Evolutionary conservation across 2,888 invertebrate species (phyloP).

Genomic region (Oasisia sp.): DNA sequence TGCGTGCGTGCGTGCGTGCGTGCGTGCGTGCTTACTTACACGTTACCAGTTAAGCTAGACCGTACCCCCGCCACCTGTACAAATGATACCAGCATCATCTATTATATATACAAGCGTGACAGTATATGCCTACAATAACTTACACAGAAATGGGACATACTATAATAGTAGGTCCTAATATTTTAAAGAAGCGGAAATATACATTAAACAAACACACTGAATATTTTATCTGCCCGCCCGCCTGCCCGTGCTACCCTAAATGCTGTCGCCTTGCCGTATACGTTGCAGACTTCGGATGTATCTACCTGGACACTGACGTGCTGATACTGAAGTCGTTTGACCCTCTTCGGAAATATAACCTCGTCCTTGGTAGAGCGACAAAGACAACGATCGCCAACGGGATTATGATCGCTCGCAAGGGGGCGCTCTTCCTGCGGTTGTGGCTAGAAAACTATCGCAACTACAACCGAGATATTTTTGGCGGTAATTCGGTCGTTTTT

Average conservation of each 20-base stretch:
- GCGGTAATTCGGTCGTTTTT: constrained; percentile 19
- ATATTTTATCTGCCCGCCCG: too few species aligned
- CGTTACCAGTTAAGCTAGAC: too few species aligned
- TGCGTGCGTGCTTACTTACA: too few species aligned
- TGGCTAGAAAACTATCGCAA: constrained; percentile 34
- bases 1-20: too few species aligned
- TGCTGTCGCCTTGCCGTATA: not conserved
- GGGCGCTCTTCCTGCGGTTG: constrained; percentile 34
- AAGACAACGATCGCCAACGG: constrained; percentile 32
- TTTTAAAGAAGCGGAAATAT: too few species aligned
- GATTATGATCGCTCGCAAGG: constrained; percentile 32
- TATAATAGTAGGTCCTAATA: too few species aligned
- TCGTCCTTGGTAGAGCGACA: constrained; percentile 34
- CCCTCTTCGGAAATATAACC: constrained; percentile 27
- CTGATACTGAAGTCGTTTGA: constrained; percentile 38
- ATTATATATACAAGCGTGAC: too few species aligned
- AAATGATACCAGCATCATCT: too few species aligned
- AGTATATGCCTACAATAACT: too few species aligned
- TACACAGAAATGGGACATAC: too few species aligned
- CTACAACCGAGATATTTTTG: constrained; percentile 30
- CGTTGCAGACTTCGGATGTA: constrained; percentile 38
- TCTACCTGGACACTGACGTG: constrained; percentile 42
- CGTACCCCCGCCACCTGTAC: too few species aligned
- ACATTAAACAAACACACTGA: too few species aligned
- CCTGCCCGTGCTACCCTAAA: not conserved